Base-by-base conservation (phyloP, 2,113 vertebrate genomes). In the Greenwoodochromis staneri region DNA sequence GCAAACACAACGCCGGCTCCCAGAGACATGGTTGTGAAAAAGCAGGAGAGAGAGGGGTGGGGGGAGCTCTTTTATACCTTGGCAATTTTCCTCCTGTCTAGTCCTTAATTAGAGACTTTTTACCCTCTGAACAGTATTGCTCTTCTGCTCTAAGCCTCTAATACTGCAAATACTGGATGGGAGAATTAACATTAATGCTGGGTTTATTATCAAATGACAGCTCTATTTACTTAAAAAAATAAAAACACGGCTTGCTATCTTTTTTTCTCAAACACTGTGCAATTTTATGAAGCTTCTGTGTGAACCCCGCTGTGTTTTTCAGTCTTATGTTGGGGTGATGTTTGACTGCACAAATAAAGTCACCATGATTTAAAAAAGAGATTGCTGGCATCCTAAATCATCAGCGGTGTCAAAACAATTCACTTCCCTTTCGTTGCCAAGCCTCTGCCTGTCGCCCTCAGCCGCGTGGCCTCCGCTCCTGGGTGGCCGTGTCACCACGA, bases 1-100 rank as follows among this genome's bases (percentile, higher is more conserved):
- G 97, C 97, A 97, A 98, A 98, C 97, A 98, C 96, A 96, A 97
- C 96, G 97, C 96, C 94, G 95, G 96, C 97, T 97, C 97, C 97
- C 97, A 97, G 97, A 96, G 97, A 97, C 95, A 92, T 69, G 90
- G 88, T 86, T 93, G 94, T 87, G 91, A 95, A 96, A 96, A 96
- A 94, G 93, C 92, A 93, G 61, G 69, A 57, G 53, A 34, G 21
- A 4, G 12, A 4, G 4, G 1, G 5, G 0, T 4, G 9, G 19
- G 53, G 6, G 1, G 1, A 0, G 29, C 82, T 84, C 85, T 85
- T 93, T 94, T 88, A 91, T 93, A 92, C 82, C 89, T 90, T 89
- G 86, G 92, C 90, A 95, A 91, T 95, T 93, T 95, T 88, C 89
- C 90, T 92, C 88, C 91, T 89, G 90, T 95, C 91, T 92, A 31